These are phyloP conservation scores for Tuberolachnus salignus DNA, from an alignment of 2,888 invertebrate species.

Conservation along the genomic window DNA sequence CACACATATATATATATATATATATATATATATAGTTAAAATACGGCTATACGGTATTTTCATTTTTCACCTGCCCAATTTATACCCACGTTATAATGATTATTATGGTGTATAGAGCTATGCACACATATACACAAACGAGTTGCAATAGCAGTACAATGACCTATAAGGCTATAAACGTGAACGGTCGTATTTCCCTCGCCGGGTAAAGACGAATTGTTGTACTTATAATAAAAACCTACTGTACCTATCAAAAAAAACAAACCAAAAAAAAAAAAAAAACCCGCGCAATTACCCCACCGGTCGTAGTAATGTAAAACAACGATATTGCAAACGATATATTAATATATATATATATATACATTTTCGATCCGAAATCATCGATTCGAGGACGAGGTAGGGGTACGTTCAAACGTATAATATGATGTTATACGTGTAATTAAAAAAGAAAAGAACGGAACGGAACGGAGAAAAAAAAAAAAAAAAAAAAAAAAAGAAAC, in stretches of 20 bases:
- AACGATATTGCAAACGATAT: no score
- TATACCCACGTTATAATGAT: no score
- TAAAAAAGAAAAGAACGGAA: slow-evolving; percentile 8
- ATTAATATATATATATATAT: no score
- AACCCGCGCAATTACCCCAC: no score
- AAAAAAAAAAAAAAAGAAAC: slow-evolving; percentile 25
- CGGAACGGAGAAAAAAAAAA: no score
- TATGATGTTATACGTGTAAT: slow-evolving; percentile 2
- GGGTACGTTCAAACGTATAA: no score
- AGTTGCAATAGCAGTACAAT: slow-evolving; percentile 43
- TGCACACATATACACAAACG: no score
- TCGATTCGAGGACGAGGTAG: slow-evolving; percentile 24
- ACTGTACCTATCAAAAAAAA: not conserved
- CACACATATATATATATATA: not conserved
- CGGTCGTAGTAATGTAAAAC: no score
- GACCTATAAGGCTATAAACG: slow-evolving; percentile 52
- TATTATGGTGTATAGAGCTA: slow-evolving; percentile 2
- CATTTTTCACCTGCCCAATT: not conserved
- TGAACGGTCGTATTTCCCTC: slow-evolving; percentile 42
- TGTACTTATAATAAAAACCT: not conserved
- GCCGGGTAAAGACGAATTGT: not conserved
- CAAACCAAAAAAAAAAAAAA: no score
- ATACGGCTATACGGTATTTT: not conserved
- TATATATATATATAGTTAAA: no score
- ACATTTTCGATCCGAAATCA: no score